These are phyloP conservation scores for Porites lutea DNA, from an alignment of 64 coral and sea anemone species.

Conservation along the genomic window DNA sequence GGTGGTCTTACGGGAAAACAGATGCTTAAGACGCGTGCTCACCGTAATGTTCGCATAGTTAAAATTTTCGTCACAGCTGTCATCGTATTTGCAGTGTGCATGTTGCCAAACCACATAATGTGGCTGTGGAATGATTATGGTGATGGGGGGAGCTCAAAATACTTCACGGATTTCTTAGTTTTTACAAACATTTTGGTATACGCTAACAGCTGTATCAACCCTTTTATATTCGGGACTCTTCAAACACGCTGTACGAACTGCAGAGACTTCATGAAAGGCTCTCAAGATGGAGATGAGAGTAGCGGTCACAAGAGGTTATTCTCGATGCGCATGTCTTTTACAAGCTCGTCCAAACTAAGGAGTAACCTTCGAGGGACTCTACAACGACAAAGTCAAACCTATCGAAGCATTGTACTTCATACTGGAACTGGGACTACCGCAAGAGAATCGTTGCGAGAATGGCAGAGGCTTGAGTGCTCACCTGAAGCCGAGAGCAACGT, in stretches of 20 bases:
- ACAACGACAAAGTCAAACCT: neutral
- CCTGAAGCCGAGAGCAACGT: conserved; percentile 7
- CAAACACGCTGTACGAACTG: conserved; percentile 63
- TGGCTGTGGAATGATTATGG: conserved; percentile 92
- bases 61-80: conserved; percentile 90
- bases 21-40: conserved; percentile 60
- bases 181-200: conserved; percentile 89
- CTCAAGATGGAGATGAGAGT: neutral
- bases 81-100: conserved; percentile 78
- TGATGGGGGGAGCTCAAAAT: neutral
- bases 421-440: neutral
- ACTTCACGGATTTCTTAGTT: conserved; percentile 58
- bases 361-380: conserved; percentile 17
- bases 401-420: neutral
- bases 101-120: conserved; percentile 86
- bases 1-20: conserved; percentile 39
- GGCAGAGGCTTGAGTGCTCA: neutral
- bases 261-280: neutral
- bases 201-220: conserved; percentile 89
- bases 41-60: conserved; percentile 75
- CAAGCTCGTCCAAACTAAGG: conserved; percentile 49
- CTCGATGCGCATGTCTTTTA: conserved; percentile 82
- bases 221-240: conserved; percentile 90
- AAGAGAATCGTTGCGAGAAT: neutral
- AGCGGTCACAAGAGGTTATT: conserved; percentile 19